phyloP scores from a whole-genome alignment of 2,113 vertebrate species.

The Caranx ignobilis region DNA sequence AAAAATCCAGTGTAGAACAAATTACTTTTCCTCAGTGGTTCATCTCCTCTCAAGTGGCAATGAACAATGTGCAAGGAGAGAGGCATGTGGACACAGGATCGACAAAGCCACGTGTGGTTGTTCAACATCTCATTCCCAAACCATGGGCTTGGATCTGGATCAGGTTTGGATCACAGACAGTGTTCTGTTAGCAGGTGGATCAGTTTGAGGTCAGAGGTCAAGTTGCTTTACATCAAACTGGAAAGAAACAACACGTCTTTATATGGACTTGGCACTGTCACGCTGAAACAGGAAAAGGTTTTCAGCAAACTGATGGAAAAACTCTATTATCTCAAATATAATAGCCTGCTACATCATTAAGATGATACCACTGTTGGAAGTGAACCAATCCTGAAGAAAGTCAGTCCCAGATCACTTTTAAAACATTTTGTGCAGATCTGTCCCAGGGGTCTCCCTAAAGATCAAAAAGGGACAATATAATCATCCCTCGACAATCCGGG shows the following conservation, averaged over 20 bases:
- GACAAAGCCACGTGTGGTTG: too few species aligned
- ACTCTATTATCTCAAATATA: background rate
- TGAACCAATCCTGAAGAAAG: background rate
- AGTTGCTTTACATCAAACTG: background rate
- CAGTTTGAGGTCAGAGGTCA: background rate
- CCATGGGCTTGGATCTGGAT: too few species aligned
- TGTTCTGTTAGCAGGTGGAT: background rate
- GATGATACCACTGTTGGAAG: background rate
- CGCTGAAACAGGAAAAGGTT: background rate
- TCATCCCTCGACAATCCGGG: background rate
- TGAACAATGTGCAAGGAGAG: background rate
- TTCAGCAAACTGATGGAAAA: background rate
- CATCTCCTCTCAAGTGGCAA: background rate
- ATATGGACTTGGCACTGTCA: too few species aligned
- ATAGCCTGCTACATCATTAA: background rate
- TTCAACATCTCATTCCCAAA: too few species aligned
- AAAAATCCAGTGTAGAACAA: too few species aligned
- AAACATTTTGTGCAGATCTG: background rate
- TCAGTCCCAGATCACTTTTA: background rate
- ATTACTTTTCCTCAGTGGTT: too few species aligned
- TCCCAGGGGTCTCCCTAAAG: background rate
- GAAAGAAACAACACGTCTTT: background rate
- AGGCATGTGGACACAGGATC: too few species aligned
- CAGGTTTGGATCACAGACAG: background rate
- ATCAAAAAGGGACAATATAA: too few species aligned